These are phyloP conservation scores for Cebuella pygmaea DNA, from an alignment of 2,797 vertebrate genomes.

Conservation along the genomic window DNA sequence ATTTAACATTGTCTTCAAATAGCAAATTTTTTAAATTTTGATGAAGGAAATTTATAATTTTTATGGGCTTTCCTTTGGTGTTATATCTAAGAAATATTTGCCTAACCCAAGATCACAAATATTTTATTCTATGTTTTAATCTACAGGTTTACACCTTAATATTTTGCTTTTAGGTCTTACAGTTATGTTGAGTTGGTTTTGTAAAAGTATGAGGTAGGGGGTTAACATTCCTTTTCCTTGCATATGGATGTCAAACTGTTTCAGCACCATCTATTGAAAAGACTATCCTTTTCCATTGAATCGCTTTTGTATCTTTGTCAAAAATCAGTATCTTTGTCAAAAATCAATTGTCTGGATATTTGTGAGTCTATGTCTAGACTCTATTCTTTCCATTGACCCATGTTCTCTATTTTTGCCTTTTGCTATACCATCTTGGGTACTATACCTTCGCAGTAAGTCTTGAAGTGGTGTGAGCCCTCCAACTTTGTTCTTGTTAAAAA, in stretches of 20 bases:
- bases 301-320: background rate
- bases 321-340: too few species aligned
- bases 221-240: background rate
- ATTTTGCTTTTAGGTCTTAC: background rate
- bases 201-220: background rate
- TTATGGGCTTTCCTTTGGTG: background rate
- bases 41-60: background rate
- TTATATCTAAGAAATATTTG: background rate
- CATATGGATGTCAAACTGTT: background rate
- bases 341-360: background rate
- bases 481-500: background rate
- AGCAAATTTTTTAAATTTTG: background rate
- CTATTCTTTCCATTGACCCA: background rate
- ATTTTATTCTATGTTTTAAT: background rate
- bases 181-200: background rate
- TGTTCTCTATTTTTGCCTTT: background rate
- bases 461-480: background rate
- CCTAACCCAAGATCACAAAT: background rate
- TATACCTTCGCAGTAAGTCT: background rate
- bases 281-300: background rate
- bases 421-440: background rate
- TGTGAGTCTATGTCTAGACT: background rate
- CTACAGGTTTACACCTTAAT: background rate
- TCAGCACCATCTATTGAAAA: background rate
- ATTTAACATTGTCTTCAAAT: background rate